Base-by-base conservation (phyloP, 2,797 vertebrate genomes). In the Coendou prehensilis region DNA sequence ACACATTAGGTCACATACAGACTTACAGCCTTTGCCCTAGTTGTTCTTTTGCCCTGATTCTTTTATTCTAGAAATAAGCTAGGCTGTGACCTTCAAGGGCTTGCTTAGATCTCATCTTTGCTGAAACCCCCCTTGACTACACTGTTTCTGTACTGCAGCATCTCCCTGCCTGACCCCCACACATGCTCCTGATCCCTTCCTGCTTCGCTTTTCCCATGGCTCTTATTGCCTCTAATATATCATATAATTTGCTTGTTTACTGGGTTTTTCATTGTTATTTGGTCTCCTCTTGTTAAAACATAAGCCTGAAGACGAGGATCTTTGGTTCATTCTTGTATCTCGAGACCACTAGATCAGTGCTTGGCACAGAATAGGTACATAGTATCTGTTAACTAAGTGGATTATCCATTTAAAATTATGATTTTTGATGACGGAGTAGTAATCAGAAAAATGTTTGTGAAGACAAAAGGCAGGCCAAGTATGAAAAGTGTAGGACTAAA, bases 371-470 rank as follows among this genome's bases (percentile, higher is more conserved):
- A 33, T 28, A 76, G 33, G 28, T 22, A 59, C 17, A 52, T 61
- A 50, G 61, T 37, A 82, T 57, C 28, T 78, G n/a, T 75, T 57
- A 69, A 79, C 50, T 45, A 75, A 89, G 22, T 88, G 33, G 83
- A 85, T 75, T 84, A 79, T 15, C 22, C n/a, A 61, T 90, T 94
- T 57, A 80, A 94, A 79, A 61, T 78, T 37, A 69, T 80, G 15
- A 82, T 87, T 87, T 87, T 61, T 10, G 15, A 37, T 87, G 63
- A 75, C 47, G 18, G 47, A 76, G 30, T 87, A 93, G 41, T 57
- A 80, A 86, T 41, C 26, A 93, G 82, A 52, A 93, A 84, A 89
- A 30, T 87, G 13, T 54, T 54, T 71, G 28, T 81, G 78, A 94
- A 88, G 64, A 45, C 28, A 71, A 69, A 96, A 26, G 20, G 4